These are phyloP conservation scores for Drosophila leonis DNA, from an alignment of 2,888 invertebrate species.

Conservation along the genomic window DNA sequence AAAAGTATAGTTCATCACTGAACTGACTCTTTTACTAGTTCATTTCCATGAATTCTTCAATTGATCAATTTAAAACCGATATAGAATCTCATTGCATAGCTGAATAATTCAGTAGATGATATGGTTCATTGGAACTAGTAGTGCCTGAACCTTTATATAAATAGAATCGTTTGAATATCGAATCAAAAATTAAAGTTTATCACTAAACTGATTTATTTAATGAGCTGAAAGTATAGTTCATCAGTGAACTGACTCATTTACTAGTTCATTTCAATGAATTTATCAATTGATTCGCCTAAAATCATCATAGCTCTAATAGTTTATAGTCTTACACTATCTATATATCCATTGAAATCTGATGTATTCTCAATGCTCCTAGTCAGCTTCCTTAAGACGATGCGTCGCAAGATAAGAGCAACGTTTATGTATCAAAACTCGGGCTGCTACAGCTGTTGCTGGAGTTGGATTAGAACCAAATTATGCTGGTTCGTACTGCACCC, in stretches of 20 bases:
- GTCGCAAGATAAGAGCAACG: conserved; percentile 89
- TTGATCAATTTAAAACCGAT: no score
- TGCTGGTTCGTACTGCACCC: conserved; percentile 64
- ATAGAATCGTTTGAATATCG: no score
- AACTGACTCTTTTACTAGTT: no score
- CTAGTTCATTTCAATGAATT: not conserved
- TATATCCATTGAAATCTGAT: conserved; percentile 1
- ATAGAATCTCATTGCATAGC: no score
- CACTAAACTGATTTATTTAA: not conserved
- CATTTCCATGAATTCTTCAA: not conserved
- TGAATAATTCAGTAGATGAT: no score
- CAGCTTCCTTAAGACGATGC: conserved; percentile 90
- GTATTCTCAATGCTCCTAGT: conserved; percentile 67
- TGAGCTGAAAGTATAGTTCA: not conserved
- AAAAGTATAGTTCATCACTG: no score
- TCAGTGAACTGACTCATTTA: not conserved
- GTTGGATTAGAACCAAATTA: conserved; percentile 84
- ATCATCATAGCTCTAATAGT: not conserved
- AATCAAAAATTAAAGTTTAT: not conserved
- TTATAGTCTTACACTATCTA: not conserved
- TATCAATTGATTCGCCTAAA: not conserved
- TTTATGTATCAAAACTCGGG: conserved; percentile 74
- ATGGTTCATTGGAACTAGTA: no score
- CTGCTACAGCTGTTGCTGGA: conserved; percentile 86
- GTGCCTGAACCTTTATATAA: no score